These are phyloP conservation scores for Sprattus sprattus DNA, from an alignment of 2,113 vertebrate species.

Conservation along the genomic window DNA sequence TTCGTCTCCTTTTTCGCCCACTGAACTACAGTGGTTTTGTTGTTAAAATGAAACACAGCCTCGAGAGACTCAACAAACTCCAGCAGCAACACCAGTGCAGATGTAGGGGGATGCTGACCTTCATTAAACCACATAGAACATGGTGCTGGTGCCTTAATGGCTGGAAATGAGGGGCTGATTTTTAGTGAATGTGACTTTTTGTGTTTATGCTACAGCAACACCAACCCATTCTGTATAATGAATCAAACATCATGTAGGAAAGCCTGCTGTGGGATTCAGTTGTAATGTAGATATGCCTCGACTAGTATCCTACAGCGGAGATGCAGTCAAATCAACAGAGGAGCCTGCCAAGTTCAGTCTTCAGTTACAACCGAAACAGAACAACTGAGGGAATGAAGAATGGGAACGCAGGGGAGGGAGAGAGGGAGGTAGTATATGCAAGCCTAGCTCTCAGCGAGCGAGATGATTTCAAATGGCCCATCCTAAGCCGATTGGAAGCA, in stretches of 20 bases:
- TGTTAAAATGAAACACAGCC: not conserved
- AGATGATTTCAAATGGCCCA: too few relatives aligned
- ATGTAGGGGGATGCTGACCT: conserved; percentile 48
- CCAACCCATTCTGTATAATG: not conserved
- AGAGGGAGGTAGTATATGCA: not conserved
- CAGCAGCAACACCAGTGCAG: conserved; percentile 38
- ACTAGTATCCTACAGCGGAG: not conserved
- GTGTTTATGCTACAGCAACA: not conserved
- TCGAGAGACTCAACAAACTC: conserved; percentile 20
- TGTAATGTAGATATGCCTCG: not conserved
- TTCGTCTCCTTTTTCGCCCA: not conserved
- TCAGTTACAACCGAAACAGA: not conserved
- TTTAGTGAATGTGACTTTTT: not conserved
- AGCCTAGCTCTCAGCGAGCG: too few relatives aligned
- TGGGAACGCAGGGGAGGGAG: not conserved
- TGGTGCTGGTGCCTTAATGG: conserved; percentile 21
- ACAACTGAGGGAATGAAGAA: not conserved
- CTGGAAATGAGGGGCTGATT: conserved; percentile 30
- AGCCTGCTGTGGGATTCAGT: not conserved
- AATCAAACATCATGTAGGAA: not conserved
- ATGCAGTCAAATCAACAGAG: not conserved
- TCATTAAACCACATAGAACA: conserved; percentile 43
- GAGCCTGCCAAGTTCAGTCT: not conserved
- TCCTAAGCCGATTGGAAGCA: too few relatives aligned
- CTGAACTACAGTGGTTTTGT: not conserved